A percentile compares a stretch with the other conserved stretches of the same genome.
phyloP scores from a whole-genome alignment of 2,113 vertebrate genomes.

The Cynocephalus volans region DNA sequence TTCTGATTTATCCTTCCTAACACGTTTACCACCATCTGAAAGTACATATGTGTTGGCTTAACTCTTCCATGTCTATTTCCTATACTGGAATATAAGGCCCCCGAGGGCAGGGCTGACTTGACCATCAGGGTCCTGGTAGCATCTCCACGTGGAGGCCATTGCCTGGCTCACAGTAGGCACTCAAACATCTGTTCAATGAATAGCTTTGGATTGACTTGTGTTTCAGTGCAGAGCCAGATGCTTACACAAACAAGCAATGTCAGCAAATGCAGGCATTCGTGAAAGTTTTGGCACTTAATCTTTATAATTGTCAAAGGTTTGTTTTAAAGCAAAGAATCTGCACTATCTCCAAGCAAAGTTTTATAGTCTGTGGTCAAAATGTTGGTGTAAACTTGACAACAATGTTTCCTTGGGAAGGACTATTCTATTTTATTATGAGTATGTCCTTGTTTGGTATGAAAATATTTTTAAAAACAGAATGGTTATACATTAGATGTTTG shows the following conservation, averaged over 20 bases:
- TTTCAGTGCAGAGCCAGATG: not conserved
- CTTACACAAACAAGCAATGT: not conserved
- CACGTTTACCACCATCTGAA: not conserved
- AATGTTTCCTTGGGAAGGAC: not conserved
- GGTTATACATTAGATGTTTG: not conserved
- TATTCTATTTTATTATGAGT: not conserved
- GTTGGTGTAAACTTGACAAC: not conserved
- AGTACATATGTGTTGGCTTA: not conserved
- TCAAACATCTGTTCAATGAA: not conserved
- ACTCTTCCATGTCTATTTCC: not conserved
- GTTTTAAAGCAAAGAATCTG: not conserved
- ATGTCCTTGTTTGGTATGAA: not conserved
- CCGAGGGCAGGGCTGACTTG: not conserved
- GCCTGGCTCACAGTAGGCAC: fast-evolving
- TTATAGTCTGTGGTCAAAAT: not conserved
- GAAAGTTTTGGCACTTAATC: not conserved
- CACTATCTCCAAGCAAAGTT: not conserved
- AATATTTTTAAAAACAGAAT: not conserved
- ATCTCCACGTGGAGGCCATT: fast-evolving
- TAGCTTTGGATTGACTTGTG: not conserved
- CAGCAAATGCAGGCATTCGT: not conserved
- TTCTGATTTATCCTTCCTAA: not conserved
- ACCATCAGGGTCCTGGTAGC: not conserved
- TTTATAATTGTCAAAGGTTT: not conserved
- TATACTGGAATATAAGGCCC: not conserved